These are phyloP conservation scores for Corvus moneduloides DNA, from an alignment of 2,113 vertebrate species.

Conservation along the genomic window DNA sequence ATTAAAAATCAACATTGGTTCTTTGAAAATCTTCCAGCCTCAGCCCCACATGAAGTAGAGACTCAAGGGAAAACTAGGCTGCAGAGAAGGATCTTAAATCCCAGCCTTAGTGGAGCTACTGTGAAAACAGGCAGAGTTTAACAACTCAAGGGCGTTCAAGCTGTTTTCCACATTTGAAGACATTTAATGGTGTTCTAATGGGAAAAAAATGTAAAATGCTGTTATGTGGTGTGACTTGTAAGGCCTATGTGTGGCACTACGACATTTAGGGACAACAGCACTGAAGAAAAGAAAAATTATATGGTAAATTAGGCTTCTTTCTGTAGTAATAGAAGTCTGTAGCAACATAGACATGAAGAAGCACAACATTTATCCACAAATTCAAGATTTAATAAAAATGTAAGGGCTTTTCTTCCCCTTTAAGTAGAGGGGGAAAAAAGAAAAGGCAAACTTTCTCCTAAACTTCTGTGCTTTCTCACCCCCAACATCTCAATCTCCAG, in stretches of 20 bases:
- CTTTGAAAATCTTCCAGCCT: neutral
- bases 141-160: neutral
- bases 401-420: neutral
- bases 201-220: neutral
- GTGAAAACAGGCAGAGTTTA: neutral
- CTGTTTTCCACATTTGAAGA: neutral
- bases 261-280: neutral
- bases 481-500: neutral
- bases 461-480: neutral
- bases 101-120: neutral
- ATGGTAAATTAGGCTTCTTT: neutral
- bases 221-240: neutral
- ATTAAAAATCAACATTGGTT: neutral
- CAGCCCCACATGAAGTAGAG: neutral
- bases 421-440: neutral
- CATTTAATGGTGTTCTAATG: neutral
- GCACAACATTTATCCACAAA: neutral
- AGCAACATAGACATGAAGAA: neutral
- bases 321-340: neutral
- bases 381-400: neutral
- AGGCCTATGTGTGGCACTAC: neutral
- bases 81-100: neutral
- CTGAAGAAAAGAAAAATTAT: neutral
- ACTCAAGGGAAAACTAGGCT: neutral
- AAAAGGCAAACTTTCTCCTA: neutral